Evolutionary conservation across 2,113 vertebrate genomes (phyloP).

Genomic region (Poeciliopsis prolifica): DNA sequence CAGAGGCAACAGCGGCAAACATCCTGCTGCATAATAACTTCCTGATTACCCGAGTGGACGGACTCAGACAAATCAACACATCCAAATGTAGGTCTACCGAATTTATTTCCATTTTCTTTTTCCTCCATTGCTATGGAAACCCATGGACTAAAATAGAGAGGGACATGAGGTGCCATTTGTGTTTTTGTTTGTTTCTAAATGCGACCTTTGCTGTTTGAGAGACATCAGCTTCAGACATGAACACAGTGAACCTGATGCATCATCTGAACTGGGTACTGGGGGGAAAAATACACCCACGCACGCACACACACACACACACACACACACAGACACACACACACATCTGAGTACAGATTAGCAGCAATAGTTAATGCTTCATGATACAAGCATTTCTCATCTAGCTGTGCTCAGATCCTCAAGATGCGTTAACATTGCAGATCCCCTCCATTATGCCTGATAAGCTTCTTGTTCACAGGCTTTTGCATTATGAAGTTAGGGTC

Average conservation of each 20-base stretch:
- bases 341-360: neutral
- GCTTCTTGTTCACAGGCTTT: no score
- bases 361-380: neutral
- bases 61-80: slow-evolving; percentile 47
- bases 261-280: neutral
- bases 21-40: slow-evolving; percentile 35
- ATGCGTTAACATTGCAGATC: no score
- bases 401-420: neutral
- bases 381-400: neutral
- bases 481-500: no score
- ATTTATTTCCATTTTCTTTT: slow-evolving; percentile 52
- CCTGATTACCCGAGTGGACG: slow-evolving; percentile 52
- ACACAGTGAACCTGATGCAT: neutral
- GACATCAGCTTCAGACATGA: neutral
- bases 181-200: slow-evolving; percentile 11
- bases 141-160: slow-evolving; percentile 59
- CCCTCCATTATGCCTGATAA: no score
- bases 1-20: slow-evolving; percentile 11
- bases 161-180: slow-evolving; percentile 42
- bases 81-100: slow-evolving; percentile 54
- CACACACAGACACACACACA: neutral
- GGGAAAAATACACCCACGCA: no score
- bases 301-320: no score
- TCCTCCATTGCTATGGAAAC: slow-evolving; percentile 68
- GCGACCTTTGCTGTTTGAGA: neutral